phyloP scores from a whole-genome alignment of 2,797 vertebrate genomes.

The Cheracebus regulus region DNA sequence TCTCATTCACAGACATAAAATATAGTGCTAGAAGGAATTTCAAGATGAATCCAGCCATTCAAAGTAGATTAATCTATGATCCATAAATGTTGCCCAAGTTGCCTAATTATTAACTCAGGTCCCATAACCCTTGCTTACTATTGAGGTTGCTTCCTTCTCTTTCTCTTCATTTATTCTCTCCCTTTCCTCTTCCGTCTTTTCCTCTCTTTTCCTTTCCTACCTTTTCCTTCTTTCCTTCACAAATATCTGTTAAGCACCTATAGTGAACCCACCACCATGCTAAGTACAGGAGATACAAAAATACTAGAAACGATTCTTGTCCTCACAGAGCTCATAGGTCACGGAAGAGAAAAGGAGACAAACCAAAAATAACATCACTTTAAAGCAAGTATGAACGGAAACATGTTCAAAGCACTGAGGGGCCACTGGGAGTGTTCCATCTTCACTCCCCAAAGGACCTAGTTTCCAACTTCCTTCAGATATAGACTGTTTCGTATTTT shows the following conservation, averaged over 20 bases:
- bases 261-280: background rate
- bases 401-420: background rate
- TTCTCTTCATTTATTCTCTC: background rate
- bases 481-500: background rate
- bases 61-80: background rate
- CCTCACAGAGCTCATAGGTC: background rate
- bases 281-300: background rate
- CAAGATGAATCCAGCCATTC: background rate
- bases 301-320: background rate
- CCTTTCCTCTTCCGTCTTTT: background rate
- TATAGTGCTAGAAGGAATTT: background rate
- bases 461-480: background rate
- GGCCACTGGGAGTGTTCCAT: background rate
- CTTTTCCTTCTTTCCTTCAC: background rate
- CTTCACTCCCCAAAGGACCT: background rate
- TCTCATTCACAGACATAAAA: background rate
- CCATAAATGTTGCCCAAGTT: background rate
- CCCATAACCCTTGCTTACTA: background rate
- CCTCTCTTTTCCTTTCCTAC: background rate
- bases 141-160: background rate
- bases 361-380: background rate
- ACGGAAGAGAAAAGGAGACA: background rate
- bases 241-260: background rate
- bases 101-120: background rate
- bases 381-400: background rate